Evolutionary conservation across 2,113 vertebrate species (phyloP).

Genomic region (Triplophysa rosa): DNA sequence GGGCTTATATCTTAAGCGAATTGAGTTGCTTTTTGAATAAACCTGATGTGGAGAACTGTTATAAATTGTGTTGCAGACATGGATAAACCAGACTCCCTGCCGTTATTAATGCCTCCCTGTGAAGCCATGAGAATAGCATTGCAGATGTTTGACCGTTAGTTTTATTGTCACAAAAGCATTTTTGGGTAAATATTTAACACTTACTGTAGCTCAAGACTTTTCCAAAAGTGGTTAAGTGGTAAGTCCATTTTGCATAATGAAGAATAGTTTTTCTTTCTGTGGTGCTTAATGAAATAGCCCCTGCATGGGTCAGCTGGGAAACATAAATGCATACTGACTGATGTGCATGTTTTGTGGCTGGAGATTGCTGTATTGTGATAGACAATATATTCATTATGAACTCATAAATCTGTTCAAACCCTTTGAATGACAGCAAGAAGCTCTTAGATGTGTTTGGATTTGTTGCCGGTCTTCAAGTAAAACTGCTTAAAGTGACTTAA

Average conservation of each 20-base stretch:
- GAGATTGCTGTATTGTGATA: conserved; percentile 1
- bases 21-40: conserved; percentile 23
- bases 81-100: conserved; percentile 56
- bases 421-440: neutral
- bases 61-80: conserved; percentile 50
- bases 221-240: neutral
- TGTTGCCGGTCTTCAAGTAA: neutral
- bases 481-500: neutral
- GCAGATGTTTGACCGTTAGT: conserved; percentile 44
- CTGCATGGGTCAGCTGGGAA: conserved; percentile 19
- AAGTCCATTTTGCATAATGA: conserved; percentile 4
- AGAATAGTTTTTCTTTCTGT: conserved; percentile 9
- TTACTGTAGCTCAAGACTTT: neutral
- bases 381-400: conserved; percentile 17
- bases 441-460: neutral
- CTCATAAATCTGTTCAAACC: neutral
- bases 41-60: conserved; percentile 22
- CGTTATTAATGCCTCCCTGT: conserved; percentile 56
- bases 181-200: neutral
- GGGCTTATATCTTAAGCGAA: conserved; percentile 37
- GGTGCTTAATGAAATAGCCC: conserved; percentile 20
- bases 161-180: neutral
- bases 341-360: conserved; percentile 31
- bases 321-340: conserved; percentile 36
- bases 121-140: conserved; percentile 54